Conservation (phyloP, 2,888 invertebrate species). For the Diogma glabrata region DNA sequence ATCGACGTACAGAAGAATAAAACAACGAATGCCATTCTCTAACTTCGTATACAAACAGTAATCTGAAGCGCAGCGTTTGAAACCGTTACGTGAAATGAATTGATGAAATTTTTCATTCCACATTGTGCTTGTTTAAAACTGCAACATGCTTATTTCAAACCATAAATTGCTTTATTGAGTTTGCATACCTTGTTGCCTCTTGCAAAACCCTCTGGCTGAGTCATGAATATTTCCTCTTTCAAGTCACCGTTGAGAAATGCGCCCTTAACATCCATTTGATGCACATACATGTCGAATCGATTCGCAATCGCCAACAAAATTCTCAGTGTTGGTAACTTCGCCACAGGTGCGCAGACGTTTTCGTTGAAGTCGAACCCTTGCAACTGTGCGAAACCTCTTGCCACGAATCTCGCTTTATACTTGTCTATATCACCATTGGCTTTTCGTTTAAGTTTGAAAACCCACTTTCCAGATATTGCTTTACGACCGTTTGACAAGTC, state of each 20-base stretch:
- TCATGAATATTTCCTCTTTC: neutral
- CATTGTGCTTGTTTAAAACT: too few relatives aligned
- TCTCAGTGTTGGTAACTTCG: neutral
- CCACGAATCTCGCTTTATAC: neutral
- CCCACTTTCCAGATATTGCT: too few relatives aligned
- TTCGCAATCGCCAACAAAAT: neutral
- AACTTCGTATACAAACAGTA: neutral
- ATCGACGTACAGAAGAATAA: neutral
- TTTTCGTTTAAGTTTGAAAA: too few relatives aligned
- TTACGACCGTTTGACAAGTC: too few relatives aligned
- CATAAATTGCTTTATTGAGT: neutral
- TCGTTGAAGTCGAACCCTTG: too few relatives aligned
- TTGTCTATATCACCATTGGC: too few relatives aligned
- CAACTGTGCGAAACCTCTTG: neutral
- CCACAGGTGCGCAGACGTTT: neutral
- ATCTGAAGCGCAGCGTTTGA: too few relatives aligned
- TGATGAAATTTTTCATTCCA: neutral
- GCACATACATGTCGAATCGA: neutral
- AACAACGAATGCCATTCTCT: neutral
- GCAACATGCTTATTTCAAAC: neutral
- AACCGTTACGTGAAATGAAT: too few relatives aligned
- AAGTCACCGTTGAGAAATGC: neutral
- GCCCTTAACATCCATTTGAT: neutral
- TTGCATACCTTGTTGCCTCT: conserved; percentile 1
- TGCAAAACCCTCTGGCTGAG: neutral